Evolutionary conservation across 2,797 vertebrate species (phyloP).

Genomic region (Thunnus albacares): DNA sequence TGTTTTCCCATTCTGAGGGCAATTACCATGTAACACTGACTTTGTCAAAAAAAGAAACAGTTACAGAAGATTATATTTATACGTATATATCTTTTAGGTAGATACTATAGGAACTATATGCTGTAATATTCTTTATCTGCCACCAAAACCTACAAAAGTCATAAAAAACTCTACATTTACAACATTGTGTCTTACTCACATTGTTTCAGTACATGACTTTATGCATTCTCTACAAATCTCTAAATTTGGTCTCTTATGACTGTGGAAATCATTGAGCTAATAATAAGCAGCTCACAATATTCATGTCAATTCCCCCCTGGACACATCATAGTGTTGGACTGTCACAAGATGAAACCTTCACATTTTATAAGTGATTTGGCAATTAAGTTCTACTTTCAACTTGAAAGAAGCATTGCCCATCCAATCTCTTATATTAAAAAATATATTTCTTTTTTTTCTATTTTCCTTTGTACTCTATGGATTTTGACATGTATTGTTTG

Average conservation of each 20-base stretch:
- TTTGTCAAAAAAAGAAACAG: neutral
- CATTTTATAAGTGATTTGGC: neutral
- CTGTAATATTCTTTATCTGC: neutral
- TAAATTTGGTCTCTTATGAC: neutral
- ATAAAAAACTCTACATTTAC: neutral
- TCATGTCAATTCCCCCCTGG: neutral
- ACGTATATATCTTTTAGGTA: no score
- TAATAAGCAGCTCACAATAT: neutral
- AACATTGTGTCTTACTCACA: neutral
- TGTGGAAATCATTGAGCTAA: neutral
- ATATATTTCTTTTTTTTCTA: neutral
- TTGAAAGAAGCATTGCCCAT: neutral
- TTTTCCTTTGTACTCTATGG: neutral
- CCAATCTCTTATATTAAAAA: neutral
- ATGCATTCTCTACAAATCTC: conserved; percentile 6
- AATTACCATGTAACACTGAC: neutral
- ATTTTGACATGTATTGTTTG: neutral
- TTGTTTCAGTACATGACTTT: neutral
- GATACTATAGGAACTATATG: neutral
- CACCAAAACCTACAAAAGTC: neutral
- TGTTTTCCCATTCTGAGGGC: neutral
- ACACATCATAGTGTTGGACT: neutral
- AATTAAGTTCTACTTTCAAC: neutral
- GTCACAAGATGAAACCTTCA: conserved; percentile 3
- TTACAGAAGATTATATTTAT: neutral